Evolutionary conservation across 2,797 vertebrate genomes (phyloP).

Genomic region (Thripadectes ignobilis): DNA sequence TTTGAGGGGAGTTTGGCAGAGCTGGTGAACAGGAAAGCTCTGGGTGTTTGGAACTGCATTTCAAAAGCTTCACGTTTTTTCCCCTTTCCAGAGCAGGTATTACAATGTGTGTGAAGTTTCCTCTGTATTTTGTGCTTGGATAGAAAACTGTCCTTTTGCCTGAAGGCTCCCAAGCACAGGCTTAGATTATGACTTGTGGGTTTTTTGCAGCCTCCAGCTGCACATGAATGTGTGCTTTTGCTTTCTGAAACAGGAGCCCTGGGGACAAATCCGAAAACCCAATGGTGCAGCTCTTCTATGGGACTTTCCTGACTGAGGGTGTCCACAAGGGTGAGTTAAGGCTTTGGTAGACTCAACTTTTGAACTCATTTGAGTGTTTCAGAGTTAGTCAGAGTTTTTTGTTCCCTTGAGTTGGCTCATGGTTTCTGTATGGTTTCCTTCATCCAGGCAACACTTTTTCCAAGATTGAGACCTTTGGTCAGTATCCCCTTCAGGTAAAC

Average conservation of each 20-base stretch:
- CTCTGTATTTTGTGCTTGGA: background rate
- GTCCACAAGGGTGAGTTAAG: conserved; percentile 84
- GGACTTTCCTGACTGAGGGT: conserved; percentile 92
- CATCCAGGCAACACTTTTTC: conserved; percentile 84
- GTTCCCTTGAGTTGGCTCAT: background rate
- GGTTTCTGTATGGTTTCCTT: background rate
- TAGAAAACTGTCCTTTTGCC: background rate
- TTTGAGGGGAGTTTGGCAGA: background rate
- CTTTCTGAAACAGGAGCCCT: conserved; percentile 75
- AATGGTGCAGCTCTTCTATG: conserved; percentile 98
- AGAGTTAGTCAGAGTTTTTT: background rate
- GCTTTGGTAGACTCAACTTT: background rate
- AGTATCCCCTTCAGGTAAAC: conserved; percentile 98
- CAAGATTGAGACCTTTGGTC: conserved; percentile 95
- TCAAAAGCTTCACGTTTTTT: background rate
- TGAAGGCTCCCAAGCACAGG: background rate
- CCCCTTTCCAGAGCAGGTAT: background rate
- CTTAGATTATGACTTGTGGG: background rate
- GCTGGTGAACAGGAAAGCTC: background rate
- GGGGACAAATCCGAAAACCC: conserved; percentile 91
- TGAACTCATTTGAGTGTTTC: background rate
- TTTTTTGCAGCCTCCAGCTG: background rate
- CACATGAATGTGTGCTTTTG: background rate
- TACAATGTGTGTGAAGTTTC: background rate
- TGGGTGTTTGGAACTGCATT: background rate